These are phyloP conservation scores for Empis stercorea DNA, from an alignment of 2,888 invertebrate genomes.

Conservation along the genomic window DNA sequence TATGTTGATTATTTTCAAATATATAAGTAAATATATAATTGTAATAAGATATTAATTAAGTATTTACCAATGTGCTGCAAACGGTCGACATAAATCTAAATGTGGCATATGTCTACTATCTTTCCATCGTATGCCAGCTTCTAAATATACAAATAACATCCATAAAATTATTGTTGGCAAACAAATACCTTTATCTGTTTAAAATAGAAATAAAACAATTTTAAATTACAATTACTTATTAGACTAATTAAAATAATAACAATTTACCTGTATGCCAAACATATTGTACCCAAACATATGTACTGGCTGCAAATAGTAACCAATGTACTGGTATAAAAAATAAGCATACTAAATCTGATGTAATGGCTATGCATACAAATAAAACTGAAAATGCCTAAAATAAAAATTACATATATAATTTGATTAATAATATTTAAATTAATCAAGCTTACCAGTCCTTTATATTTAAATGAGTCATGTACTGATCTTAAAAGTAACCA, in stretches of 20 bases:
- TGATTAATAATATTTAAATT: not conserved
- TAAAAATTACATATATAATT: conserved; percentile 1
- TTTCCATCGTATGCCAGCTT: conserved; percentile 76
- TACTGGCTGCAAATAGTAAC: conserved; percentile 95
- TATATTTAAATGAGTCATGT: conserved; percentile 95
- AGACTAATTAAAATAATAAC: conserved; percentile 1
- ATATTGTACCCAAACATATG: conserved; percentile 98
- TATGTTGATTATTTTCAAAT: too few relatives aligned
- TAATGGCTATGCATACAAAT: conserved; percentile 94
- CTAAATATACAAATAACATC: conserved; percentile 88
- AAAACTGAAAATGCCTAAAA: conserved; percentile 89
- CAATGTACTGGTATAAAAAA: conserved; percentile 97
- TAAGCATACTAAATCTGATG: conserved; percentile 97
- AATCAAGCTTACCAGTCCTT: conserved; percentile 73
- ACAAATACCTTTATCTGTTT: conserved; percentile 80
- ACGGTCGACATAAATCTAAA: conserved; percentile 84
- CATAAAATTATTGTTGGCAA: conserved; percentile 88
- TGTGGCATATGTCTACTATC: conserved; percentile 74
- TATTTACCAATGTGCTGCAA: conserved; percentile 87
- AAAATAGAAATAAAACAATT: conserved; percentile 16
- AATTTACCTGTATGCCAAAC: conserved; percentile 87
- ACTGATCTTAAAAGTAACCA: conserved; percentile 92
- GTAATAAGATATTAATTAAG: too few relatives aligned
- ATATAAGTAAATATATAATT: too few relatives aligned
- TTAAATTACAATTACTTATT: not conserved